These are phyloP conservation scores for Drosophila neonasuta DNA, from an alignment of 2,888 invertebrate species.

Conservation along the genomic window DNA sequence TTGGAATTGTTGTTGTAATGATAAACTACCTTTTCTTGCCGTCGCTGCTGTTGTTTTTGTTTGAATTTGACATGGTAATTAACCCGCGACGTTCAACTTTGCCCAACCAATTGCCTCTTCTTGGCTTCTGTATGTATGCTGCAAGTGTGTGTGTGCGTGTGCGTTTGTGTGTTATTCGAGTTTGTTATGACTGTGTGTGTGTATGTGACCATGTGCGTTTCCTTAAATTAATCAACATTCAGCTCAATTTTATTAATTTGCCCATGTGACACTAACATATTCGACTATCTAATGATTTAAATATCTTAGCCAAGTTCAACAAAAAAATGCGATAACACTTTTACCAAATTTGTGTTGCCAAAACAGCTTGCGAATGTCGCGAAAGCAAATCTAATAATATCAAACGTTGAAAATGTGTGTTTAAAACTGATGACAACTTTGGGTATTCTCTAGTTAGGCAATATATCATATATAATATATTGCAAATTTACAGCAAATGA, in stretches of 20 bases:
- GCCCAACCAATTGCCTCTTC: constrained; percentile 66
- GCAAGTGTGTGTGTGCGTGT: constrained; percentile 10
- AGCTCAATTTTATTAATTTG: constrained; percentile 72
- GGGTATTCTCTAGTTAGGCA: no score
- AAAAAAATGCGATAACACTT: constrained; percentile 58
- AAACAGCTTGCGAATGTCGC: background rate
- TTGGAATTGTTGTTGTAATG: constrained; percentile 63
- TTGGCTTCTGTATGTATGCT: constrained; percentile 13
- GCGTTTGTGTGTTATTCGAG: constrained; percentile 15
- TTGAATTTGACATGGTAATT: constrained; percentile 78
- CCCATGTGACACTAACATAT: constrained; percentile 64
- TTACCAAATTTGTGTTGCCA: constrained; percentile 53
- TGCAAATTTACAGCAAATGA: no score
- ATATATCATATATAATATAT: no score
- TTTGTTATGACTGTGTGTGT: constrained; percentile 9
- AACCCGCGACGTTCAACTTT: constrained; percentile 78
- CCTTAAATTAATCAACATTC: constrained; percentile 75
- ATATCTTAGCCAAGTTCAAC: constrained; percentile 46
- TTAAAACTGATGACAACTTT: no score
- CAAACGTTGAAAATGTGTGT: background rate
- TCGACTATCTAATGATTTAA: constrained; percentile 57
- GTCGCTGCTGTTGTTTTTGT: constrained; percentile 66
- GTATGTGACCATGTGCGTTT: constrained; percentile 60
- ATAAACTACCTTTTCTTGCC: constrained; percentile 69
- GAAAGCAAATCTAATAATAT: background rate